Conservation (phyloP, 1,140 invertebrate species). For the Drosophila kurseongensis region DNA sequence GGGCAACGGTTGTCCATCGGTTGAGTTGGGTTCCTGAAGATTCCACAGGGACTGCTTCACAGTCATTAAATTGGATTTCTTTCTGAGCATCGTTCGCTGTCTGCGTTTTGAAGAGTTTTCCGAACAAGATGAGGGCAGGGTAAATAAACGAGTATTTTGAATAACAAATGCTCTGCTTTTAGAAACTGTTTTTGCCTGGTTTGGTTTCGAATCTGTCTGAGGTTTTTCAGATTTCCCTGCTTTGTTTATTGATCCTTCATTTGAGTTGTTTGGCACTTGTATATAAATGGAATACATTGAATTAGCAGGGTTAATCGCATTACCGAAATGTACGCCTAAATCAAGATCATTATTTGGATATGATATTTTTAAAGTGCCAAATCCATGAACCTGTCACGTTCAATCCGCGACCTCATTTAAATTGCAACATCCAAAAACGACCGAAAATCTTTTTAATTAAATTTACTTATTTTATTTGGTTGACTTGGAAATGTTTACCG, state of each 20-base stretch:
- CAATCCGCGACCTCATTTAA: constrained; percentile 15
- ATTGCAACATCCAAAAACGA: neutral
- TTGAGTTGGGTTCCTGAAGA: constrained; percentile 54
- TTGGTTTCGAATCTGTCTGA: neutral
- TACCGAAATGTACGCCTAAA: neutral
- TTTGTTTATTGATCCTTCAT: too few species aligned
- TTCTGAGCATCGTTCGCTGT: constrained; percentile 46
- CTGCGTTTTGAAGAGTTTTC: constrained; percentile 49
- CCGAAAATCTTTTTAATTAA: constrained; percentile 64
- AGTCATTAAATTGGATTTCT: constrained; percentile 80
- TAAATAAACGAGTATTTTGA: constrained; percentile 55
- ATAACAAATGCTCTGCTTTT: constrained; percentile 47
- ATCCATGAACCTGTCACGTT: constrained; percentile 15
- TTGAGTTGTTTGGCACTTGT: too few species aligned
- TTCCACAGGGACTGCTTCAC: constrained; percentile 31
- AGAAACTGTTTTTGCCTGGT: neutral
- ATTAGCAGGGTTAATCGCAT: neutral
- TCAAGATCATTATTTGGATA: constrained; percentile 9
- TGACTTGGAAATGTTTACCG: constrained; percentile 40
- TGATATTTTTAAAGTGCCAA: constrained; percentile 9
- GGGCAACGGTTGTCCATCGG: constrained; percentile 17
- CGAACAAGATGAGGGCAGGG: constrained; percentile 11
- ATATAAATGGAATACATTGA: too few species aligned
- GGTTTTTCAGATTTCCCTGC: neutral
- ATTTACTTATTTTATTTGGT: constrained; percentile 47